Conservation (phyloP, 2,888 invertebrate species). For the Stratiomys singularior region DNA sequence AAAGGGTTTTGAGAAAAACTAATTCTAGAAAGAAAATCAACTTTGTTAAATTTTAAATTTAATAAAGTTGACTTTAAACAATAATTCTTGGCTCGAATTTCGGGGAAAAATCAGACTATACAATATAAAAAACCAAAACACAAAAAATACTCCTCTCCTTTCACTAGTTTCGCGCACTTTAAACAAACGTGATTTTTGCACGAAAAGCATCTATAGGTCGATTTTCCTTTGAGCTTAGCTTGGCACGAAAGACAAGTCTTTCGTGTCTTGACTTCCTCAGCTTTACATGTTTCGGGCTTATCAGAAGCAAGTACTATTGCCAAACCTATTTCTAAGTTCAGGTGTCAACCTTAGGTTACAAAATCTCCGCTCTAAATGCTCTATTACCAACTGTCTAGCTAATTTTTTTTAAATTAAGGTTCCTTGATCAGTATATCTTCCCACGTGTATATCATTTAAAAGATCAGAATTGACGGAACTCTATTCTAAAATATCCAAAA, state of each 20-base stretch:
- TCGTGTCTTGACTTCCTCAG: constrained; percentile 13
- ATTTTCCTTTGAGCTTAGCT: constrained; percentile 27
- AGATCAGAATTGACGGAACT: no score
- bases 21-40: constrained; percentile 8
- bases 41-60: constrained; percentile 8
- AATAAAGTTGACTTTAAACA: no score
- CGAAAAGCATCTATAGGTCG: constrained; percentile 14
- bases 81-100: background rate
- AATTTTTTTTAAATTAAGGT: no score
- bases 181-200: constrained; percentile 39
- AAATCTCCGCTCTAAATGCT: no score
- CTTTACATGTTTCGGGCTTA: no score
- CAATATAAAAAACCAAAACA: background rate
- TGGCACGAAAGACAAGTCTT: constrained; percentile 31
- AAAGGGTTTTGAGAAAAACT: background rate
- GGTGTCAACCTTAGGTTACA: no score
- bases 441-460: no score
- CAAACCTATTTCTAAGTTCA: background rate
- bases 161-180: constrained; percentile 26
- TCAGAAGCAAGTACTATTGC: background rate
- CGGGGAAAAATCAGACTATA: background rate
- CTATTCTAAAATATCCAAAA: no score
- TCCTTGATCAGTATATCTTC: no score
- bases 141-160: background rate
- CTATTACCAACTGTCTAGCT: no score